Conservation (phyloP, 2,797 vertebrate genomes). For the Mycteria americana region DNA sequence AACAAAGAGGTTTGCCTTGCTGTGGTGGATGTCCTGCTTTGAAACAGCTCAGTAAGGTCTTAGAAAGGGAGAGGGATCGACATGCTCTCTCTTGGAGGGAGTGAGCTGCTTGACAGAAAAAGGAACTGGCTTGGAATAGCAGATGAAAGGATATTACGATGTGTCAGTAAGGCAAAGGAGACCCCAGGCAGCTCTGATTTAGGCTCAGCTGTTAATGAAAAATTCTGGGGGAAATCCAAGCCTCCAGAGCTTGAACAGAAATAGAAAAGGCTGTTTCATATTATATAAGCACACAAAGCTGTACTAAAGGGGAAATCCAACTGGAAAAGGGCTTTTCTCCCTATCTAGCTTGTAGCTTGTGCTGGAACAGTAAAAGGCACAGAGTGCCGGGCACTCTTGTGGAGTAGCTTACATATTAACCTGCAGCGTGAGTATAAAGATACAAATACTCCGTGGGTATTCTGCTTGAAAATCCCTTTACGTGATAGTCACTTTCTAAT, state of each 20-base stretch:
- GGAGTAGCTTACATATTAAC: background rate
- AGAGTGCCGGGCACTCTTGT: background rate
- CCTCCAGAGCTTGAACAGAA: slow-evolving; percentile 30
- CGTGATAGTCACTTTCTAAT: background rate
- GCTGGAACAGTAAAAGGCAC: background rate
- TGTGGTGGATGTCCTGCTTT: background rate
- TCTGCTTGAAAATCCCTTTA: background rate
- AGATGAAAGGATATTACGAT: slow-evolving; percentile 32
- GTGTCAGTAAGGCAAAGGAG: slow-evolving; percentile 34
- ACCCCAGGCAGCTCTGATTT: slow-evolving; percentile 48
- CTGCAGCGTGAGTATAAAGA: rapidly evolving
- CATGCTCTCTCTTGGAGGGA: background rate
- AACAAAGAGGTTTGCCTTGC: background rate
- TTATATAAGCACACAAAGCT: slow-evolving; percentile 36
- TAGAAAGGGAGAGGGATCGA: background rate
- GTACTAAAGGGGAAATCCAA: slow-evolving; percentile 35
- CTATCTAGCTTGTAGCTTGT: background rate
- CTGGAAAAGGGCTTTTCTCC: slow-evolving; percentile 42
- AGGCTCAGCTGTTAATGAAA: slow-evolving; percentile 54
- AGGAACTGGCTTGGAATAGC: background rate
- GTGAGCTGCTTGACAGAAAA: background rate
- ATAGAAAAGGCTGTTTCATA: slow-evolving; percentile 52
- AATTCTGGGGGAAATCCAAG: slow-evolving; percentile 44
- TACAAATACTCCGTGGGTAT: background rate
- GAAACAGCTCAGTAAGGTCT: background rate